These are phyloP conservation scores for Nasua narica DNA, from an alignment of 2,797 vertebrate genomes.

Conservation along the genomic window DNA sequence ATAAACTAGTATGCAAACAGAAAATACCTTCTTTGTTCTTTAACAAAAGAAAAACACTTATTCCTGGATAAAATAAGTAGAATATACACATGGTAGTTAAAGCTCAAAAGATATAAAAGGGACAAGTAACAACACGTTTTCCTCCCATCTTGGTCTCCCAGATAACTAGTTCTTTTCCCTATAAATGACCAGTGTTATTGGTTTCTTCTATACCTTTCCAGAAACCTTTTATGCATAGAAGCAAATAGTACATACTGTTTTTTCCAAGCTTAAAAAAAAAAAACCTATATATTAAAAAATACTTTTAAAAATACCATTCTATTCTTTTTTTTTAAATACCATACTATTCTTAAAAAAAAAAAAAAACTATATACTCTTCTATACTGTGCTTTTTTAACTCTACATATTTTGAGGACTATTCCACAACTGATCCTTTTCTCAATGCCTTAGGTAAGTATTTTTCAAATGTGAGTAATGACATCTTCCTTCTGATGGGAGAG, in stretches of 20 bases:
- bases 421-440: neutral
- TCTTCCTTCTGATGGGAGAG: neutral
- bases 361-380: neutral
- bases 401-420: neutral
- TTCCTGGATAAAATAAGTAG: neutral
- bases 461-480: neutral
- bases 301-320: too few species aligned
- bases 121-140: neutral
- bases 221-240: neutral
- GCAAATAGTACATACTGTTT: neutral
- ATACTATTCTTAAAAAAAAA: neutral
- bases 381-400: neutral
- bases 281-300: neutral
- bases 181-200: neutral
- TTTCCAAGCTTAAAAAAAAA: neutral
- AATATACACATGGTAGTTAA: neutral
- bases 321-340: too few species aligned
- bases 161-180: neutral
- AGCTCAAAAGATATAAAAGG: neutral
- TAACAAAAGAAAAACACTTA: neutral
- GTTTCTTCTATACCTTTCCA: neutral
- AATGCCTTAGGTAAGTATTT: neutral
- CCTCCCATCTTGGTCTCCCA: neutral
- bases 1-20: neutral
- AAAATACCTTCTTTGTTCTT: neutral